Evolutionary conservation across 2,797 vertebrate species (phyloP).

Genomic region (Urophycis tenuis): DNA sequence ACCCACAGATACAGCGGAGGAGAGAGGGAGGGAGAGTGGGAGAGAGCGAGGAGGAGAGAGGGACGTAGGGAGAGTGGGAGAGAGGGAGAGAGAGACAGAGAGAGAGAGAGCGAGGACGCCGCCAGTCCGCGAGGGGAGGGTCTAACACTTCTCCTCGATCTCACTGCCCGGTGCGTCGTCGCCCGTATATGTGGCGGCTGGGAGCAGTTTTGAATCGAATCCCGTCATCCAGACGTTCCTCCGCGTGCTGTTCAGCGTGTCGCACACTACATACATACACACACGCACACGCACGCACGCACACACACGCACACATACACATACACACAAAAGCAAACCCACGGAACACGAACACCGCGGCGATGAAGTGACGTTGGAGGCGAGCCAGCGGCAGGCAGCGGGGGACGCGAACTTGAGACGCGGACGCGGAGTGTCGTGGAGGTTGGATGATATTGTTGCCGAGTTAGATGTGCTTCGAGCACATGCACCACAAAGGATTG

Average conservation of each 20-base stretch:
- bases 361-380: conserved; percentile 41
- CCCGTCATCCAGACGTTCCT: conserved; percentile 34
- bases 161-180: conserved; percentile 32
- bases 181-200: conserved; percentile 44
- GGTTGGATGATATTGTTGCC: no score
- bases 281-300: no score
- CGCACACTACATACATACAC: no score
- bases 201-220: conserved; percentile 40
- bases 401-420: conserved; percentile 42
- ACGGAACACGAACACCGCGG: conserved; percentile 25
- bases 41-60: conserved; percentile 46
- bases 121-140: conserved; percentile 9
- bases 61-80: conserved; percentile 17
- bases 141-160: conserved; percentile 39
- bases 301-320: no score
- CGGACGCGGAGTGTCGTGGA: conserved; percentile 37
- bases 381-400: conserved; percentile 43
- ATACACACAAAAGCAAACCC: background rate
- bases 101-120: background rate
- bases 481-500: background rate
- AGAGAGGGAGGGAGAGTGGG: conserved; percentile 9
- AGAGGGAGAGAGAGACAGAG: background rate
- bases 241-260: no score
- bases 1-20: background rate
- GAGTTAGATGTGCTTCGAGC: conserved; percentile 3